Conservation (phyloP, 2,113 vertebrate genomes). For the Charadrius vociferus region DNA sequence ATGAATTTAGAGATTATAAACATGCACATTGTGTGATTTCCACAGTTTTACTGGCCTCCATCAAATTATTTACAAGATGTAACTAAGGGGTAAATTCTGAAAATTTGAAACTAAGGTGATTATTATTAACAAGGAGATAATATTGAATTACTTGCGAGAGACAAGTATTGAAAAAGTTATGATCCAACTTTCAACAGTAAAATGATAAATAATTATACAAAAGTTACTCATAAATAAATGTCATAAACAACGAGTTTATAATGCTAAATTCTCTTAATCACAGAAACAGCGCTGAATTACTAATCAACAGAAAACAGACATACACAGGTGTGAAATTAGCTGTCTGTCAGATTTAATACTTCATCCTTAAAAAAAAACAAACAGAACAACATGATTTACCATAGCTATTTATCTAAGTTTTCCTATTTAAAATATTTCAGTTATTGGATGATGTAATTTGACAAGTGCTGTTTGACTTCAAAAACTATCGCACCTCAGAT, state of each 20-base stretch:
- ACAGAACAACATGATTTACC: background rate
- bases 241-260: background rate
- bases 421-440: background rate
- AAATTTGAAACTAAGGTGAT: background rate
- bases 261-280: background rate
- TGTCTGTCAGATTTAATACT: background rate
- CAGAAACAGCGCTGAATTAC: background rate
- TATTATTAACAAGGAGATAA: background rate
- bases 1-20: background rate
- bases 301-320: background rate
- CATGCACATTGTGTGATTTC: background rate
- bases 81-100: background rate
- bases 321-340: background rate
- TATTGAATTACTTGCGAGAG: background rate
- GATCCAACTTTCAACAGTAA: background rate
- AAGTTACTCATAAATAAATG: background rate
- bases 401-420: background rate
- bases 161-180: background rate
- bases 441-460: background rate
- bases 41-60: background rate
- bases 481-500: background rate
- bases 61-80: background rate
- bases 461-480: background rate
- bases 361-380: background rate
- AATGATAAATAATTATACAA: background rate